Percentiles rank a stretch among this genome's conserved stretches.
phyloP scores from a whole-genome alignment of 1,140 invertebrate genomes.

The Leptopilina boulardi region DNA sequence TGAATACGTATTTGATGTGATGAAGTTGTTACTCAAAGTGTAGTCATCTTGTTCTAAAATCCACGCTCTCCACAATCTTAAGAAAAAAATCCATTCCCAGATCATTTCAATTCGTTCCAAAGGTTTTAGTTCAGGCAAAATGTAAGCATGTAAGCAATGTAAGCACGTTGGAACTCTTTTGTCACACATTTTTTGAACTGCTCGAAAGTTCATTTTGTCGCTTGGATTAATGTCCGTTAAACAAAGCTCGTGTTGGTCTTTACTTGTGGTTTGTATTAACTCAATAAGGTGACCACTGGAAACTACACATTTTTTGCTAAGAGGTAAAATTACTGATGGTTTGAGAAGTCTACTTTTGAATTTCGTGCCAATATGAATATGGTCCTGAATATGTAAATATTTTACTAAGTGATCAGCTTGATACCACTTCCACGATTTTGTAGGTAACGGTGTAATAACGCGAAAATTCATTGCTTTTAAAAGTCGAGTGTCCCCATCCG shows the following conservation, averaged over 20 bases:
- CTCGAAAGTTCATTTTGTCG: neutral
- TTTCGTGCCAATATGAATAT: slow-evolving; percentile 1
- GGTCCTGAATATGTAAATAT: neutral
- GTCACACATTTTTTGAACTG: neutral
- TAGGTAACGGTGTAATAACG: neutral
- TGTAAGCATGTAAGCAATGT: neutral
- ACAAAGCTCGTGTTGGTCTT: neutral
- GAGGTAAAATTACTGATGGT: neutral
- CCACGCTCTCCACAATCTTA: neutral
- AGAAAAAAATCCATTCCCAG: neutral
- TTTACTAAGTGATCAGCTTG: neutral
- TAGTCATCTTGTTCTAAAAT: neutral
- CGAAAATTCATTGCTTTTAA: neutral
- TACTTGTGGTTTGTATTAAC: neutral
- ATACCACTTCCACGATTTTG: neutral
- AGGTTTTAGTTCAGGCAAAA: neutral
- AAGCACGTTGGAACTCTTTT: neutral
- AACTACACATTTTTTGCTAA: neutral
- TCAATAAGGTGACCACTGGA: neutral
- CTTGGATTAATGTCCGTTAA: neutral
- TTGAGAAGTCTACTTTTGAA: neutral
- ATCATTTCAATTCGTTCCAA: neutral
- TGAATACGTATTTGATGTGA: neutral
- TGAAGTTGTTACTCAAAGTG: neutral
- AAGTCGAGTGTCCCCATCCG: neutral